These are phyloP conservation scores for Pecten maximus DNA, from an alignment of 2,888 invertebrate species.

Conservation along the genomic window DNA sequence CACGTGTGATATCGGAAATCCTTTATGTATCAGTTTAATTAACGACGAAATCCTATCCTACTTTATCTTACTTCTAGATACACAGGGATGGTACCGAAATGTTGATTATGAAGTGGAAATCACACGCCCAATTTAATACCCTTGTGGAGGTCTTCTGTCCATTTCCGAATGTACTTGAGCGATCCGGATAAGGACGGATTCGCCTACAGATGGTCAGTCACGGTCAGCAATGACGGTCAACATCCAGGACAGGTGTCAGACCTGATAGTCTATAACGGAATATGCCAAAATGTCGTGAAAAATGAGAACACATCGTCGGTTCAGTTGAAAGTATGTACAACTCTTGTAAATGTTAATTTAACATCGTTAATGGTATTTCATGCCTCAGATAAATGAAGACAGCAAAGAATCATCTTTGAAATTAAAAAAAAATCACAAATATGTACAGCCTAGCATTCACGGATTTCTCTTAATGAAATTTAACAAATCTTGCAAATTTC, in stretches of 20 bases:
- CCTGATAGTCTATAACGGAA: background rate
- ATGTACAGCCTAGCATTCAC: no score
- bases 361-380: no score
- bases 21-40: no score
- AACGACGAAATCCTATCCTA: no score
- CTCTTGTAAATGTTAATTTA: no score
- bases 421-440: no score
- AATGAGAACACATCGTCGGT: background rate
- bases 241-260: background rate
- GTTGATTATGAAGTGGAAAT: background rate
- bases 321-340: background rate
- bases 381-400: no score
- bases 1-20: no score
- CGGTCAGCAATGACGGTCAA: background rate
- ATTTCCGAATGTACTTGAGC: background rate
- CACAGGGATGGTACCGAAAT: background rate
- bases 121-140: background rate
- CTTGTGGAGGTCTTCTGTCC: background rate
- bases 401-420: no score
- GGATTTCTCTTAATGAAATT: no score
- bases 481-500: no score
- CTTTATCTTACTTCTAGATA: background rate
- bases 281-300: background rate
- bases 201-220: background rate
- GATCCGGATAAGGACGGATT: background rate